phyloP scores from a whole-genome alignment of 2,888 invertebrate species.

The Agrotis segetum region DNA sequence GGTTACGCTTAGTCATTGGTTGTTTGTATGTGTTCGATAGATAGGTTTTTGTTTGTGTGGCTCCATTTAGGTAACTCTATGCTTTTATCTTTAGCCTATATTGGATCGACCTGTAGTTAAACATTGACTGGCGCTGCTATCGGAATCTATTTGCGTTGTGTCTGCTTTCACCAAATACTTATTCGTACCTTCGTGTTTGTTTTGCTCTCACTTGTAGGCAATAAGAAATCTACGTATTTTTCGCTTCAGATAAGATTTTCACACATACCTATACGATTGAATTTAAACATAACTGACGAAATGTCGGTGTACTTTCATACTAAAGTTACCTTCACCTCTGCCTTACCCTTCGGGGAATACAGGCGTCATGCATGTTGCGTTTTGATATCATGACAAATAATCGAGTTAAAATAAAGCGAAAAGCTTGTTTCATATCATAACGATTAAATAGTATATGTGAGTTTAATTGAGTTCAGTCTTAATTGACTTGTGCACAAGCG shows the following conservation, averaged over 20 bases:
- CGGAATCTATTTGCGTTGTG: not conserved
- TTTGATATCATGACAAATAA: slow-evolving; percentile 1
- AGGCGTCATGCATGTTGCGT: not conserved
- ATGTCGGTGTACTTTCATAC: not conserved
- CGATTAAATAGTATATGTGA: slow-evolving; percentile 15
- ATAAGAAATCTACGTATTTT: slow-evolving; percentile 1
- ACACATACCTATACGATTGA: not conserved
- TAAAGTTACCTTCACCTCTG: not conserved
- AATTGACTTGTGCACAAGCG: slow-evolving; percentile 41
- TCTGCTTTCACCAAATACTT: slow-evolving; percentile 6
- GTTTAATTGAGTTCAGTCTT: slow-evolving; percentile 44
- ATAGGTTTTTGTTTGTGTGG: slow-evolving; percentile 40
- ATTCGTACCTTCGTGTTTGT: not conserved
- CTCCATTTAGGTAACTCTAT: slow-evolving; percentile 26
- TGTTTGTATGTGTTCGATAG: slow-evolving; percentile 38
- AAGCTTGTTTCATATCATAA: slow-evolving; percentile 5
- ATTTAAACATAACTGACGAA: not conserved
- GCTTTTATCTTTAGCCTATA: slow-evolving; percentile 24
- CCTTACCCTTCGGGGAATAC: slow-evolving; percentile 1
- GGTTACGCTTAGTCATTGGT: slow-evolving; percentile 45
- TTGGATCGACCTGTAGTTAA: not conserved
- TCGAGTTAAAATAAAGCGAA: slow-evolving; percentile 19
- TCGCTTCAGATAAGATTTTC: slow-evolving; percentile 1
- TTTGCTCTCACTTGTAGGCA: not conserved
- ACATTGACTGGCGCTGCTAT: slow-evolving; percentile 3